phyloP scores from a whole-genome alignment of 2,113 vertebrate genomes.

The Myrmecobius fasciatus region DNA sequence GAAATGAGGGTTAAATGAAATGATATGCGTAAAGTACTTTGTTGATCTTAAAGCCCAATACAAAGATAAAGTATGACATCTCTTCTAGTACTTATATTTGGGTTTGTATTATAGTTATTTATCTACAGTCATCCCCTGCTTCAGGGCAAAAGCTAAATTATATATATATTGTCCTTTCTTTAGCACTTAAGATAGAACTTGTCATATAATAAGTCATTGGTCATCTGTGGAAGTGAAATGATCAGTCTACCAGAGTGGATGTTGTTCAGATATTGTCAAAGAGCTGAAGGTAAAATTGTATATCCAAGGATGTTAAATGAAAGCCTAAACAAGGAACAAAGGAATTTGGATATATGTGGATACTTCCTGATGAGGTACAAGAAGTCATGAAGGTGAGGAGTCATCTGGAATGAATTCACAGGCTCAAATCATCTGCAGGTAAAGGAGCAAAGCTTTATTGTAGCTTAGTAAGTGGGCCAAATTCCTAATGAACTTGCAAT shows the following conservation, averaged over 20 bases:
- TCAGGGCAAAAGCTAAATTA: background rate
- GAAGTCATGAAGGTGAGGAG: too few species aligned
- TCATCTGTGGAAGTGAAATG: background rate
- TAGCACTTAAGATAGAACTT: background rate
- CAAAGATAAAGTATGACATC: background rate
- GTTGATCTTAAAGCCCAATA: conserved; percentile 7
- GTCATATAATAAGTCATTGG: background rate
- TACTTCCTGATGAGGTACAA: background rate
- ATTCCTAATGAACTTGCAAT: too few species aligned
- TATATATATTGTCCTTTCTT: background rate
- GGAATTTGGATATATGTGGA: background rate
- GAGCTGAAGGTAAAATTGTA: background rate
- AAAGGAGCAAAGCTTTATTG: too few species aligned
- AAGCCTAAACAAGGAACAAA: background rate
- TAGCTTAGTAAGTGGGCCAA: too few species aligned
- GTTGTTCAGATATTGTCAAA: background rate
- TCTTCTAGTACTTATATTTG: background rate
- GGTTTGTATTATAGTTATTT: too few species aligned
- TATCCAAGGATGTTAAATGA: background rate
- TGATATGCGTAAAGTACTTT: conserved; percentile 2
- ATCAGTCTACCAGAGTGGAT: background rate
- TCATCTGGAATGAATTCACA: too few species aligned
- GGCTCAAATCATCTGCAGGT: too few species aligned
- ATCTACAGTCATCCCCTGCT: conserved; percentile 21
- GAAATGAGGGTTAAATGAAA: background rate